Evolutionary conservation across 1,140 invertebrate genomes (phyloP).

Genomic region (Telenomus remus): DNA sequence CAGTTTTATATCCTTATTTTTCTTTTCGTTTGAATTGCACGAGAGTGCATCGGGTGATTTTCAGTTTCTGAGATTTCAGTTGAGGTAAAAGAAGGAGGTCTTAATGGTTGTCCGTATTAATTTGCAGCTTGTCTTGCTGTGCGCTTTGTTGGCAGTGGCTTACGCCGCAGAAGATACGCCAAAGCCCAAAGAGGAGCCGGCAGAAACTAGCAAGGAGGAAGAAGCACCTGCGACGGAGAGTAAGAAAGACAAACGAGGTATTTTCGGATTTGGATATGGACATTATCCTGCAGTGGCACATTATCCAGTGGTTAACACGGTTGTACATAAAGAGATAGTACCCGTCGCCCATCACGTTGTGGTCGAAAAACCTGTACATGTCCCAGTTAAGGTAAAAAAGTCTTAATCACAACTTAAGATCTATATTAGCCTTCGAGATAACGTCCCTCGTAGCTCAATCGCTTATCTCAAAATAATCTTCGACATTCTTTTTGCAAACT

Average conservation of each 20-base stretch:
- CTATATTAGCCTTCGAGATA: conserved; percentile 19
- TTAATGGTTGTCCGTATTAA: conserved; percentile 25
- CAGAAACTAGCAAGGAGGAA: conserved; percentile 45
- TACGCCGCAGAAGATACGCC: conserved; percentile 47
- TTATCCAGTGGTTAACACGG: conserved; percentile 58
- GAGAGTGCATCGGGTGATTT: not conserved
- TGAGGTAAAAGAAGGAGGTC: not conserved
- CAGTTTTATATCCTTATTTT: too few relatives aligned
- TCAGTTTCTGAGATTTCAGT: not conserved
- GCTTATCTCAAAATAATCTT: not conserved
- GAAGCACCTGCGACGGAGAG: conserved; percentile 35
- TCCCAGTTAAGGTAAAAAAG: conserved; percentile 67
- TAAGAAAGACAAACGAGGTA: conserved; percentile 64
- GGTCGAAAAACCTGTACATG: conserved; percentile 68
- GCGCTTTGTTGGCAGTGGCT: conserved; percentile 64
- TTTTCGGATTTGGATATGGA: conserved; percentile 65
- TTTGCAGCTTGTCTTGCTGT: conserved; percentile 60
- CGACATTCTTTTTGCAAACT: too few relatives aligned
- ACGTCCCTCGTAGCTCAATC: not conserved
- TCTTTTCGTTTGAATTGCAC: too few relatives aligned
- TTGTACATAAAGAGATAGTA: conserved; percentile 69
- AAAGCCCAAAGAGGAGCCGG: conserved; percentile 33
- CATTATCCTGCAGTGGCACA: conserved; percentile 44
- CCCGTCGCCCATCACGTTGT: conserved; percentile 67
- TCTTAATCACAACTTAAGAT: conserved; percentile 12